Evolutionary conservation across 2,888 invertebrate genomes (phyloP).

Genomic region (Leptogaster cylindrica): DNA sequence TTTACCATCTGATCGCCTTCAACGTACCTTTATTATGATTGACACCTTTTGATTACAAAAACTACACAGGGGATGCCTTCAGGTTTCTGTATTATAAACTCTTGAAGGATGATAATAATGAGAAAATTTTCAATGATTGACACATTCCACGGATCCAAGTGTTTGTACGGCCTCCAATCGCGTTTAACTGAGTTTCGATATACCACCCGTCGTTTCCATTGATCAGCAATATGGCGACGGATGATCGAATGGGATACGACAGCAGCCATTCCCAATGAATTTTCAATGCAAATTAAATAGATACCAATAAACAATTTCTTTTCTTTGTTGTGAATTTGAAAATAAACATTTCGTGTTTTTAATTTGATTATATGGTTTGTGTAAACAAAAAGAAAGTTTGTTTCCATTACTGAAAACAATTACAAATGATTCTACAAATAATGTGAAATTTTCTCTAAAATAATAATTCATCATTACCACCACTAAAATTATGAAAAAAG

Average conservation of each 20-base stretch:
- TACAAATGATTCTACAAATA: no score
- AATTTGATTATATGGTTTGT: no score
- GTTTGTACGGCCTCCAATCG: neutral
- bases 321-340: no score
- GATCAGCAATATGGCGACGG: slow-evolving; percentile 28
- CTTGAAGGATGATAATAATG: slow-evolving; percentile 20
- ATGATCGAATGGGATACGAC: slow-evolving; percentile 2
- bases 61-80: slow-evolving; percentile 46
- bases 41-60: slow-evolving; percentile 50
- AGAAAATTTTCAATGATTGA: slow-evolving; percentile 30
- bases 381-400: no score
- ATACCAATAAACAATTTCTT: no score
- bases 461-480: no score
- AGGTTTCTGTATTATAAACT: slow-evolving; percentile 28
- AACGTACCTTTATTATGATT: slow-evolving; percentile 49
- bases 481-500: no score
- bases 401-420: no score
- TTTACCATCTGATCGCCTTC: slow-evolving; percentile 26
- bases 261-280: no score
- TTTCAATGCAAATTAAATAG: no score
- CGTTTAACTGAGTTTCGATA: slow-evolving; percentile 17
- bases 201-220: slow-evolving; percentile 33
- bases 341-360: no score
- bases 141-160: slow-evolving; percentile 29
- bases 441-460: no score